Base-by-base conservation (phyloP, 2,888 invertebrate genomes). In the Caenorhabditis doughertyi region DNA sequence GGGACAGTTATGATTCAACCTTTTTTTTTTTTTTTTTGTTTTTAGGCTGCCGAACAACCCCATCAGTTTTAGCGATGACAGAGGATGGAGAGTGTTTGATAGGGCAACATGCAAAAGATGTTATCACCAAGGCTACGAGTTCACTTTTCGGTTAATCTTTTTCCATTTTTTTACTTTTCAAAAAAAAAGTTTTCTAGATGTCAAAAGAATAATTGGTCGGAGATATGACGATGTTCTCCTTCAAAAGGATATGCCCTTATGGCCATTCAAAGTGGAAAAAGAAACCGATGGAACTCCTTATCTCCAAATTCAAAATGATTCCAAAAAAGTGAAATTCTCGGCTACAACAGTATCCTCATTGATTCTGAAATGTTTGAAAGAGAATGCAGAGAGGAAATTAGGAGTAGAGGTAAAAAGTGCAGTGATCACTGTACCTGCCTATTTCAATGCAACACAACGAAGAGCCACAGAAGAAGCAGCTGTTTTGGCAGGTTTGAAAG, bases 371-470 rank as follows among this genome's bases (percentile, higher is more conserved):
- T 62, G 35, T 49, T 27, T 83, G 18, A 83, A 79, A 56, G 53
- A 70, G 11, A 83, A 79, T 64, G 83, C 83, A 1, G 83, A 83
- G 21, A 47, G 83, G 25, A 83, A 83, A 42, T 23, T 74, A 18
- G 83, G 83, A 7, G 5, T 67, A 3, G 55, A 56, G n/a, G 79
- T 82, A 23, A 64, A 70, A 9, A 62, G 47, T 29, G 84, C 84
- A 9, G 84, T 84, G 13, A 79, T 84, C 13, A 84, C 84, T 9
- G 84, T 84, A 16, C 84, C 84, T 1, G 84, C 82, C 0, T 83
- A 84, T 44, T 84, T 84, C 47, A 80, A 71, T n/a, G 79, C 80
- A 2, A 39, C 80, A 0, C 84, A 84, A 53, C 42, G 81, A 32
- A 71, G 68, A 58, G 82, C 79, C 8, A 84, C 84, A 0, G 67